Conservation (phyloP, 2,797 vertebrate species). For the Cyprinodon diabolis region DNA sequence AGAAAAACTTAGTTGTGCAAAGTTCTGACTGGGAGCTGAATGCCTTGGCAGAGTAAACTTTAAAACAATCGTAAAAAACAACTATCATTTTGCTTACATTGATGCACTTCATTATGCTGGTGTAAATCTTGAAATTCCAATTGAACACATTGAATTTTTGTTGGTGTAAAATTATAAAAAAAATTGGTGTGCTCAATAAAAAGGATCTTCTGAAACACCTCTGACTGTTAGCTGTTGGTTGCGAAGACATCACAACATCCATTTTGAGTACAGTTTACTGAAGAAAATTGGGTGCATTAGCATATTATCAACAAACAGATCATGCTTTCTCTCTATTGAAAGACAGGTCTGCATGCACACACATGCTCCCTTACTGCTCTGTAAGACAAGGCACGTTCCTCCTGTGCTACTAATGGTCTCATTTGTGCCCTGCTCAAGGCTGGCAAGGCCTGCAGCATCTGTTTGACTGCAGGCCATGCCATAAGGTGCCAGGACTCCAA, state of each 20-base stretch:
- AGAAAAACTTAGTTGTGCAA: not conserved
- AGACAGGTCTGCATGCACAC: conserved; percentile 50
- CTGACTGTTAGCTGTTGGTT: conserved; percentile 13
- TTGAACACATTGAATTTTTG: not conserved
- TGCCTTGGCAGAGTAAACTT: not conserved
- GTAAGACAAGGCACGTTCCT: conserved; percentile 75
- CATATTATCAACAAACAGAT: conserved; percentile 63
- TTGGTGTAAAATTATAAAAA: not conserved
- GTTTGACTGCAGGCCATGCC: conserved; percentile 84
- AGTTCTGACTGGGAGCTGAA: not conserved
- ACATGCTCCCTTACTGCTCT: conserved; percentile 37
- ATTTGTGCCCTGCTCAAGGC: conserved; percentile 77
- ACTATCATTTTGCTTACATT: not conserved
- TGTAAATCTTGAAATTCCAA: not conserved
- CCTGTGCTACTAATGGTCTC: conserved; percentile 71
- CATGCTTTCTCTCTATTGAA: conserved; percentile 65
- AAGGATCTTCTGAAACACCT: not conserved
- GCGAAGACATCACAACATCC: not conserved
- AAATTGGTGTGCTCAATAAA: not conserved
- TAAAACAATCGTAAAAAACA: not conserved
- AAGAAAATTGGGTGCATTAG: conserved; percentile 60
- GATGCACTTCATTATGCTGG: not conserved
- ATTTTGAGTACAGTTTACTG: conserved; percentile 16
- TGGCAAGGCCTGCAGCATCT: conserved; percentile 80
- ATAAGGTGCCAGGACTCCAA: conserved; percentile 80